phyloP scores from a whole-genome alignment of 2,797 vertebrate genomes.

The Megalops cyprinoides region DNA sequence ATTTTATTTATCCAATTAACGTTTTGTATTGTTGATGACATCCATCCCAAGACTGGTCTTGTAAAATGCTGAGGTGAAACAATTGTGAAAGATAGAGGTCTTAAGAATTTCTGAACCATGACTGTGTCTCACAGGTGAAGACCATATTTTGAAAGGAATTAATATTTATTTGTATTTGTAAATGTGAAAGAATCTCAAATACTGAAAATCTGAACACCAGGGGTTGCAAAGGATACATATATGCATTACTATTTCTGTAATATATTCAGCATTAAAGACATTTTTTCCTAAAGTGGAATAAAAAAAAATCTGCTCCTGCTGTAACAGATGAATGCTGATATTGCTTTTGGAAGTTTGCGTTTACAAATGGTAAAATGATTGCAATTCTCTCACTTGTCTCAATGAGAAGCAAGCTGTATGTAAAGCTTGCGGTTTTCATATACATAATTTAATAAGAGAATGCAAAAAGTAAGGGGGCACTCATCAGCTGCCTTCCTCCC shows the following conservation, averaged over 20 bases:
- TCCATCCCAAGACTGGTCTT: neutral
- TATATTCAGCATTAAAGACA: neutral
- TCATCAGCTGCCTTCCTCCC: neutral
- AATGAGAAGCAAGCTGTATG: neutral
- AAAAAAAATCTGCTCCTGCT: neutral
- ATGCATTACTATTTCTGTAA: neutral
- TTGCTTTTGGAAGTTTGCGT: slow-evolving; percentile 13
- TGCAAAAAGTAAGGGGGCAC: neutral
- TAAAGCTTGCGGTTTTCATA: neutral
- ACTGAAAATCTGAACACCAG: neutral
- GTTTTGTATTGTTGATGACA: neutral
- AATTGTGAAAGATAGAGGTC: neutral
- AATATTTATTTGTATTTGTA: slow-evolving; percentile 16
- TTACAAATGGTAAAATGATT: slow-evolving; percentile 16
- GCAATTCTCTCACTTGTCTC: neutral
- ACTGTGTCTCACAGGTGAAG: neutral
- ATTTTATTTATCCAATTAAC: neutral
- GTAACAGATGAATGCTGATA: neutral
- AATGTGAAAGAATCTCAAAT: neutral
- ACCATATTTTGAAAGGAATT: neutral
- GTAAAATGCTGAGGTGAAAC: neutral
- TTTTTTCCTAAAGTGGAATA: neutral
- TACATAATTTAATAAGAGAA: slow-evolving; percentile 19
- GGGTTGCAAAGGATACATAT: neutral
- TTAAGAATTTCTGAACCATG: neutral